Conservation (phyloP, 1,140 invertebrate species). For the Contarinia nasturtii region DNA sequence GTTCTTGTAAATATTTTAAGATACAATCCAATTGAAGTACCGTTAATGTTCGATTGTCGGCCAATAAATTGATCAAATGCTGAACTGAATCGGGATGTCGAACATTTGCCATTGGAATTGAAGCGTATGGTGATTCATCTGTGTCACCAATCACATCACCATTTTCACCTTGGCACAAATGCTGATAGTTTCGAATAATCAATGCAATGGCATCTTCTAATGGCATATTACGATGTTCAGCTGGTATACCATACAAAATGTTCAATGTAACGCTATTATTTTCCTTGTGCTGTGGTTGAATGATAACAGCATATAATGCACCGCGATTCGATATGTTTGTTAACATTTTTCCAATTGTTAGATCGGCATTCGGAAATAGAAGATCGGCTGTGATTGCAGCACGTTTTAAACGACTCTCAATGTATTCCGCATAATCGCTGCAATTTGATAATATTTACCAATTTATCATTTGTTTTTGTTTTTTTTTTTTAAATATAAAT, state of each 20-base stretch:
- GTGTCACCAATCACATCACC: constrained; percentile 13
- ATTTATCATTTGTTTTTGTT: constrained; percentile 5
- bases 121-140: constrained; percentile 3
- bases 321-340: constrained; percentile 70
- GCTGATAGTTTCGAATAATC: constrained; percentile 58
- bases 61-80: constrained; percentile 55
- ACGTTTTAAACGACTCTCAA: constrained; percentile 65
- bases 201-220: constrained; percentile 72
- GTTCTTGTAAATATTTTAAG: constrained; percentile 58
- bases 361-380: constrained; percentile 75
- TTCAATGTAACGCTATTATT: constrained; percentile 75
- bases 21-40: constrained; percentile 63
- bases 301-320: constrained; percentile 72
- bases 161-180: constrained; percentile 45
- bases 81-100: constrained; percentile 51
- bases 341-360: constrained; percentile 62
- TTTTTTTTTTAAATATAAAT: too few species aligned
- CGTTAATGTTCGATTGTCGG: constrained; percentile 60
- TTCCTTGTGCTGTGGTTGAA: constrained; percentile 67
- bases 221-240: constrained; percentile 88
- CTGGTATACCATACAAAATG: constrained; percentile 69
- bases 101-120: constrained; percentile 21
- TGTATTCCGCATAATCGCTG: constrained; percentile 75
- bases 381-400: constrained; percentile 66
- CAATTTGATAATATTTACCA: constrained; percentile 11